These are phyloP conservation scores for Ondatra zibethicus DNA, from an alignment of 2,113 vertebrate species.

Conservation along the genomic window DNA sequence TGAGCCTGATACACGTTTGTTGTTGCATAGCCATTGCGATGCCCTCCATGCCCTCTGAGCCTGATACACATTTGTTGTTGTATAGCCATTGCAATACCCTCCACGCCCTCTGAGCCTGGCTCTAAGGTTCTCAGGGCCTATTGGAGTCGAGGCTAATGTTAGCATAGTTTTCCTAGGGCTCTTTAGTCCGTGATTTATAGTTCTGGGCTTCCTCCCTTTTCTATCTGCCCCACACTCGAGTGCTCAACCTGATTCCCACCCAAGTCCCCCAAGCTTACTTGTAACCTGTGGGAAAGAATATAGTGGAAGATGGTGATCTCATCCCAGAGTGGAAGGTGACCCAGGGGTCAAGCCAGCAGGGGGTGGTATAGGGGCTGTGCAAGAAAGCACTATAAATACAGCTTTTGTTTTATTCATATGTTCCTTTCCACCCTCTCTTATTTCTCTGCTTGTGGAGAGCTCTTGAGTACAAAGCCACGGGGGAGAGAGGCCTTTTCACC, in stretches of 20 bases:
- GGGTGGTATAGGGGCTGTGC: neutral
- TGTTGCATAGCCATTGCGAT: too few relatives aligned
- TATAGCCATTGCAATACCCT: too few relatives aligned
- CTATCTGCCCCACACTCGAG: neutral
- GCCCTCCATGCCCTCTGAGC: neutral
- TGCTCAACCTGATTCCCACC: neutral
- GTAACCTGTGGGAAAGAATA: neutral
- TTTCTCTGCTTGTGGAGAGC: slow-evolving; percentile 55
- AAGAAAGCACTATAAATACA: slow-evolving; percentile 25
- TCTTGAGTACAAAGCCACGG: slow-evolving; percentile 72
- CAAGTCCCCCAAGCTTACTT: neutral
- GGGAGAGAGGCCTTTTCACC: slow-evolving; percentile 64
- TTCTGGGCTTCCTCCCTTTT: neutral
- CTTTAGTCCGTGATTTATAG: neutral
- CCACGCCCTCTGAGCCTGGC: neutral
- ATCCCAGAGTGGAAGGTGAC: neutral
- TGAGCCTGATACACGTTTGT: too few relatives aligned
- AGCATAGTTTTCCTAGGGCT: neutral
- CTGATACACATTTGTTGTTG: too few relatives aligned
- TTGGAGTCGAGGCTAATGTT: neutral
- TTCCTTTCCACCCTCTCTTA: slow-evolving; percentile 42
- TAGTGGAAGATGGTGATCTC: neutral
- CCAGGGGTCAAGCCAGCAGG: neutral
- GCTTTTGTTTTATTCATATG: slow-evolving; percentile 66
- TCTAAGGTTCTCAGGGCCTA: neutral